A percentile compares a stretch with the other conserved stretches of the same genome.
These are phyloP conservation scores for Hipposideros larvatus DNA, from an alignment of 2,797 vertebrate genomes.

Conservation along the genomic window DNA sequence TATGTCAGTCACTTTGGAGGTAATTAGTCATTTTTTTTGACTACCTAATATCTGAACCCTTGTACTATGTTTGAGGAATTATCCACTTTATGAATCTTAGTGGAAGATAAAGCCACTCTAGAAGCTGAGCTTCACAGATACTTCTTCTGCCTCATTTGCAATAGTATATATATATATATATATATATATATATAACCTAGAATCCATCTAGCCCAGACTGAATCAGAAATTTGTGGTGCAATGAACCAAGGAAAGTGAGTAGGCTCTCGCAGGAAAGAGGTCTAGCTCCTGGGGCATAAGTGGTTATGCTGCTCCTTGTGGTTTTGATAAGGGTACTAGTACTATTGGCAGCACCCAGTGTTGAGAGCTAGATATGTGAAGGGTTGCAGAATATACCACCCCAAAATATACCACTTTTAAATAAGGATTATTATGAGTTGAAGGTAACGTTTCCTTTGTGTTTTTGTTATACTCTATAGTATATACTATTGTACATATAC, in stretches of 20 bases:
- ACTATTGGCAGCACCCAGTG: fast-evolving
- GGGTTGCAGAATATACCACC: not conserved
- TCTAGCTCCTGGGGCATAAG: not conserved
- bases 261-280: too few species aligned
- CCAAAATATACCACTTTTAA: not conserved
- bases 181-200: not conserved
- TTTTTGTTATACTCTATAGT: not conserved
- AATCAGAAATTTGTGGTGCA: not conserved
- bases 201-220: not conserved
- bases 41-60: not conserved
- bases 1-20: not conserved
- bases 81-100: not conserved
- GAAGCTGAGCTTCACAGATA: not conserved
- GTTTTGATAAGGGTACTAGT: not conserved
- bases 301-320: not conserved
- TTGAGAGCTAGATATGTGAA: not conserved
- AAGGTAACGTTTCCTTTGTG: not conserved
- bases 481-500: too few species aligned
- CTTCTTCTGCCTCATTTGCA: not conserved
- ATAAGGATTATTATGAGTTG: not conserved
- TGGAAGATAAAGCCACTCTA: not conserved
- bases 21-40: not conserved
- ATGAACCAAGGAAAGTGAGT: not conserved
- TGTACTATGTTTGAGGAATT: not conserved
- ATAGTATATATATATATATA: not conserved